phyloP scores from a whole-genome alignment of 2,113 vertebrate species.

The Crotophaga sulcirostris region DNA sequence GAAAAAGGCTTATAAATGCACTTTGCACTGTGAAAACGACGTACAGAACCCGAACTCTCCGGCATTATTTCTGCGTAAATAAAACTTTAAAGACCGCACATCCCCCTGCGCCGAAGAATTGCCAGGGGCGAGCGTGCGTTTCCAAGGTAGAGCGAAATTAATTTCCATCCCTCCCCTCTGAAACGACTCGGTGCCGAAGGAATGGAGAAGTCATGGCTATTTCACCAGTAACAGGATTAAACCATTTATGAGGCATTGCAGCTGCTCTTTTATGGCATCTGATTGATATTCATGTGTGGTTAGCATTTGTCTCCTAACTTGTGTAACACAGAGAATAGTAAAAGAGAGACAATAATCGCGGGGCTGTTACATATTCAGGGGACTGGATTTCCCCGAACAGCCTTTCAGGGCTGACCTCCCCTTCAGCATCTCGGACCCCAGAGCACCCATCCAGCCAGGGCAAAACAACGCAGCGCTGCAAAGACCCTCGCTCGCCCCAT shows the following conservation, averaged over 20 bases:
- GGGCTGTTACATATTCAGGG: slow-evolving; percentile 79
- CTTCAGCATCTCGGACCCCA: slow-evolving; percentile 46
- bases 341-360: slow-evolving; percentile 82
- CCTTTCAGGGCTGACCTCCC: slow-evolving; percentile 71
- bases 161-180: slow-evolving; percentile 75
- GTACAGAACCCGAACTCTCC: background rate
- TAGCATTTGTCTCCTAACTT: slow-evolving; percentile 86
- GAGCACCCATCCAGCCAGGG: slow-evolving; percentile 39
- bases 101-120: slow-evolving; percentile 48
- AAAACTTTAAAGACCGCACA: slow-evolving; percentile 68
- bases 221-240: slow-evolving; percentile 84
- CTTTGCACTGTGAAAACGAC: slow-evolving; percentile 20
- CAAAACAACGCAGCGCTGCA: slow-evolving; percentile 2
- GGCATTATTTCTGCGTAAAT: slow-evolving; percentile 67
- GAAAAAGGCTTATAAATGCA: slow-evolving; percentile 45
- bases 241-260: slow-evolving; percentile 84
- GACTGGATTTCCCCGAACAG: slow-evolving; percentile 67
- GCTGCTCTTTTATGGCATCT: slow-evolving; percentile 85
- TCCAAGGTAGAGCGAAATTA: slow-evolving; percentile 76
- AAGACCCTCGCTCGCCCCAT: background rate
- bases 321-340: slow-evolving; percentile 82
- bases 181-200: slow-evolving; percentile 72
- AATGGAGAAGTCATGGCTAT: slow-evolving; percentile 79
- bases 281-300: slow-evolving; percentile 87
- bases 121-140: slow-evolving; percentile 55